Evolutionary conservation across 2,888 invertebrate species (phyloP), one percentile per base, ranked within the genome.

Genomic region (Erebia epiphron): DNA sequence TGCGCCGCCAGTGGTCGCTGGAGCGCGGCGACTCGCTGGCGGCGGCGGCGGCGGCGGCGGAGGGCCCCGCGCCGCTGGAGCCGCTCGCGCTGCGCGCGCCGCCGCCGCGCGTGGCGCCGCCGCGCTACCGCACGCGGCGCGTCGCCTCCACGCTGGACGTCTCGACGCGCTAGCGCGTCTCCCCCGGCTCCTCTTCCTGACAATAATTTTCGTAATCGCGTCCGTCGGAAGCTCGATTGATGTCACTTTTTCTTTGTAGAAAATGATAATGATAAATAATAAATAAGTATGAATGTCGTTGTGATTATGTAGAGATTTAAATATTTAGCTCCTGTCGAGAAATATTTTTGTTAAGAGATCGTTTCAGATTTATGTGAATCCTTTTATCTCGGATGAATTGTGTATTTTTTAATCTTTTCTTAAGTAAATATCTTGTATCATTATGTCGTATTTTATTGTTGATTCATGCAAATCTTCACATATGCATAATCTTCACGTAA

Each of bases 1-100:
- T 90, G 76, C 86, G 89, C 18, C 86, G 91, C 1, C 91, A 91
- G 82, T 91, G 91, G 90, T 90, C 90, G 72, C 81, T 91, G 79
- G 91, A 91, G 82, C 89, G 89, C 68, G 89, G 88, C 65, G 90
- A 89, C 73, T 79, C 81, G 76, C 80, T 86, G 78, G 87, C 88
- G 72, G 88, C 86, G 70, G 86, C 85, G 18, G 85, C 79, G 72
- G 88, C 86, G 70, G 86, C 85, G 18, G 85, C 85, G 74, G 77
- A 60, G 69, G 64, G 73, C 50, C 75, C 76, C 67, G 58, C 73
- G 41, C 70, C 75, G 67, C 74, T 54, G 50, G 75, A 80, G 74
- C 78, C 79, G 61, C 75, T 79, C 73, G 75, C 79, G 74, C 62
- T 75, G 70, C 77, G 72, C 67, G 77, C 77, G 54, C 71, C 75